phyloP scores from a whole-genome alignment of 2,113 vertebrate genomes.

The Odontesthes bonariensis region DNA sequence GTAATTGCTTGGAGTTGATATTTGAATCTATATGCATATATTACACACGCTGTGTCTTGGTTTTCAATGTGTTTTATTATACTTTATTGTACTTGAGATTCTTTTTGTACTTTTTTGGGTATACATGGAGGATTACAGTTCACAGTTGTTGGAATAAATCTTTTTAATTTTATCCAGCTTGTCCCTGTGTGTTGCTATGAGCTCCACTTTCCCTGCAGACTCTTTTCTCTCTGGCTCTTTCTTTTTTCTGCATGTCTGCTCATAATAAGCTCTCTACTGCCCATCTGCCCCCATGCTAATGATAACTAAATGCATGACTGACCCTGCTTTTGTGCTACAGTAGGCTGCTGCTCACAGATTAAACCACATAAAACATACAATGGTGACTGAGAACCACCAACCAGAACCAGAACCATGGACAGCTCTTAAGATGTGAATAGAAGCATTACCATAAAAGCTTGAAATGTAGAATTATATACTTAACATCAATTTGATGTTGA shows the following conservation, averaged over 20 bases:
- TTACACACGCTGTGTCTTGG: slow-evolving; percentile 79
- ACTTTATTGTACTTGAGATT: slow-evolving; percentile 85
- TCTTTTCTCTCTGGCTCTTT: slow-evolving; percentile 42
- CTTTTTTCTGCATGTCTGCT: slow-evolving; percentile 64
- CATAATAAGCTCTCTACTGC: slow-evolving; percentile 58
- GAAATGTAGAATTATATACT: background rate
- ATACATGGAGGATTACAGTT: slow-evolving; percentile 80
- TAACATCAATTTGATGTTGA: background rate
- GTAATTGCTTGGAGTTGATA: slow-evolving; percentile 81
- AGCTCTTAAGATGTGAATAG: slow-evolving; percentile 41
- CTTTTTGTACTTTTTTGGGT: slow-evolving; percentile 92
- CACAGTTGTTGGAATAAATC: slow-evolving; percentile 91
- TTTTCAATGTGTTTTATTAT: slow-evolving; percentile 91
- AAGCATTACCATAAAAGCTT: background rate
- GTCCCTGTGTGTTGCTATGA: slow-evolving; percentile 78
- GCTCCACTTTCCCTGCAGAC: slow-evolving; percentile 52
- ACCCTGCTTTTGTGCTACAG: slow-evolving; percentile 67
- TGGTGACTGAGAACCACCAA: background rate
- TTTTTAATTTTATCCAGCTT: slow-evolving; percentile 81
- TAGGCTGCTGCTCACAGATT: slow-evolving; percentile 51
- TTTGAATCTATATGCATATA: slow-evolving; percentile 75
- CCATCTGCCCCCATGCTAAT: slow-evolving; percentile 62
- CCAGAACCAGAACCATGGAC: slow-evolving; percentile 69
- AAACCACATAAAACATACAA: slow-evolving; percentile 31
- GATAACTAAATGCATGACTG: slow-evolving; percentile 69